These are phyloP conservation scores for Aphelocoma californica DNA, from an alignment of 2,797 vertebrate species.

Conservation along the genomic window DNA sequence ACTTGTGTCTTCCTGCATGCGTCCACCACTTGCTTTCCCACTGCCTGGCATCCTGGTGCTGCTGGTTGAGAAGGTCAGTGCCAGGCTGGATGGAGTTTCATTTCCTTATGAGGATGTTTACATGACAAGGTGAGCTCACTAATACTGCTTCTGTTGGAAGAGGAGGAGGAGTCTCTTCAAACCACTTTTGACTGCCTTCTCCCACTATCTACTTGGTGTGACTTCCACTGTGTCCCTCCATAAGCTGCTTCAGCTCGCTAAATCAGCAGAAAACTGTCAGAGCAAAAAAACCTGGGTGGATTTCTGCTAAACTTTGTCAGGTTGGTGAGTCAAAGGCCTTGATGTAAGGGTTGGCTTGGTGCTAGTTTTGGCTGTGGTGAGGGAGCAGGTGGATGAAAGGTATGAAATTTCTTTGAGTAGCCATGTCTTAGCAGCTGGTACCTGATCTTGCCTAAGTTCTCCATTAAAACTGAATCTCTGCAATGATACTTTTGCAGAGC, in stretches of 20 bases:
- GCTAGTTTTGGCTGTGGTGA: background rate
- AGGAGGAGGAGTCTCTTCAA: background rate
- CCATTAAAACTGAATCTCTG: background rate
- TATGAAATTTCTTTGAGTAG: background rate
- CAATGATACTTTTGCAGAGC: background rate
- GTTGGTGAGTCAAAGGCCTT: background rate
- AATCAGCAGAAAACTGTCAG: background rate
- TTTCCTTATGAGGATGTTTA: background rate
- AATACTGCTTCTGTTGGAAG: background rate
- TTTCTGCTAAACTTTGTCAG: background rate
- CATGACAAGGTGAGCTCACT: background rate
- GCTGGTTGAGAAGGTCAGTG: background rate
- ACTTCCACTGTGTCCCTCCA: background rate
- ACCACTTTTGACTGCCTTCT: background rate
- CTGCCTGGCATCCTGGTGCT: background rate
- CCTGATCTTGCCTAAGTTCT: background rate
- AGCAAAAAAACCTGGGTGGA: background rate
- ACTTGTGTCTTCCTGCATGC: background rate
- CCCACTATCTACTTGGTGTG: rapidly evolving
- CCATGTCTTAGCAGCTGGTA: background rate
- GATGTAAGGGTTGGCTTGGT: background rate
- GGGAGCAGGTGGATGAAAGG: background rate
- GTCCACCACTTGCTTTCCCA: background rate
- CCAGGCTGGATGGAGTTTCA: background rate
- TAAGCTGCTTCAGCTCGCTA: background rate